A percentile compares a stretch with the other conserved stretches of the same genome.
These are phyloP conservation scores for Lasioglossum albipes DNA, from an alignment of 1,140 invertebrate species.

Conservation along the genomic window DNA sequence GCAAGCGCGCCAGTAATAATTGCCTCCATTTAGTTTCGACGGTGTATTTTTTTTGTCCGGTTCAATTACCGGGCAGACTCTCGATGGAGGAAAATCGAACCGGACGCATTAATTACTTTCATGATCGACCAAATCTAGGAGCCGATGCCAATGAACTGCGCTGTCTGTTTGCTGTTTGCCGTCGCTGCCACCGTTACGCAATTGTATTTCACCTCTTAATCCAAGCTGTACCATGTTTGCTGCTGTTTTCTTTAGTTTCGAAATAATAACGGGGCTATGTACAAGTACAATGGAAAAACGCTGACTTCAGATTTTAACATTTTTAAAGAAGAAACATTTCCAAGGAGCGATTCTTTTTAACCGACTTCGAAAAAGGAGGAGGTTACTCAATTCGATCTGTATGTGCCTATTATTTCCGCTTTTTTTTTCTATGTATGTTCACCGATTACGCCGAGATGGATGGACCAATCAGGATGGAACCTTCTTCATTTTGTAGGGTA, in stretches of 20 bases:
- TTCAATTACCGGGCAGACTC: constrained; percentile 11
- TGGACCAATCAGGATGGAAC: too few species aligned
- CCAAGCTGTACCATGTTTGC: background rate
- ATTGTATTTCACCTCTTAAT: constrained; percentile 30
- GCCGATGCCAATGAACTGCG: constrained; percentile 7
- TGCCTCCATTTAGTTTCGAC: constrained; percentile 13
- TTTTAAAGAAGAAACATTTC: too few species aligned
- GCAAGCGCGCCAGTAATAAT: constrained; percentile 15
- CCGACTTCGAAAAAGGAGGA: too few species aligned
- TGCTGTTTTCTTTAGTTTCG: background rate
- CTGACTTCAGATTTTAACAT: too few species aligned
- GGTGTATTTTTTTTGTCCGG: background rate
- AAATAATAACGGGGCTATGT: too few species aligned
- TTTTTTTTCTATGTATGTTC: too few species aligned
- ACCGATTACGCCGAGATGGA: too few species aligned
- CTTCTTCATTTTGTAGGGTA: too few species aligned
- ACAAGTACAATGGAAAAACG: too few species aligned
- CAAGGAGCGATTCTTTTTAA: too few species aligned
- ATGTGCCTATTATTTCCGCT: too few species aligned
- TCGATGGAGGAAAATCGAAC: background rate
- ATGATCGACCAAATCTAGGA: constrained; percentile 34
- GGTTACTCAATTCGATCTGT: too few species aligned
- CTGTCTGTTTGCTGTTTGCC: background rate
- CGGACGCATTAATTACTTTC: constrained; percentile 40
- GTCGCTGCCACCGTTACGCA: background rate